These are phyloP conservation scores for Coronaproctus castanopsis DNA, from an alignment of 2,888 invertebrate genomes.

Conservation along the genomic window DNA sequence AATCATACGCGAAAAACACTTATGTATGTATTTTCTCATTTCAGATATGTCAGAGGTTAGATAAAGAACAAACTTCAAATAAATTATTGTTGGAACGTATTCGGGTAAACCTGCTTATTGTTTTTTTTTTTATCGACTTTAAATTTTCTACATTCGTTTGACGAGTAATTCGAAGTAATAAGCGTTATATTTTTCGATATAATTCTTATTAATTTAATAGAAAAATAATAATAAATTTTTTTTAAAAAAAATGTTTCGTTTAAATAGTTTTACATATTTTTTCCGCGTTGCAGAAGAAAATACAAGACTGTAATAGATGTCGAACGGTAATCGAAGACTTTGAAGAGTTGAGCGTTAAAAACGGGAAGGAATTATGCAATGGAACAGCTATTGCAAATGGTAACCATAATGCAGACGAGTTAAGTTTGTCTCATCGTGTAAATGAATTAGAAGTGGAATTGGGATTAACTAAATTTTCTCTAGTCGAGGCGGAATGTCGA, in stretches of 20 bases:
- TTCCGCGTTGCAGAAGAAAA: slow-evolving; percentile 28
- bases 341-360: neutral
- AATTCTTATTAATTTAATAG: no score
- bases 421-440: slow-evolving; percentile 35
- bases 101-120: slow-evolving; percentile 31
- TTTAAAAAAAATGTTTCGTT: no score
- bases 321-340: slow-evolving; percentile 11
- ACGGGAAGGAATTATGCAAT: slow-evolving; percentile 2
- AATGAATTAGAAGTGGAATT: slow-evolving; percentile 84
- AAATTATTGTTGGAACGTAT: slow-evolving; percentile 40
- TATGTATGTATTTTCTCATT: no score
- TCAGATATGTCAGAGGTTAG: slow-evolving; percentile 64
- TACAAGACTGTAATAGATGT: slow-evolving; percentile 36
- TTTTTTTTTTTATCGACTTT: neutral
- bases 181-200: no score
- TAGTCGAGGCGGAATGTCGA: slow-evolving; percentile 90
- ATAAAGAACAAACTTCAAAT: slow-evolving; percentile 49
- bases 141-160: neutral
- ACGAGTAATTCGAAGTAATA: no score
- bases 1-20: no score
- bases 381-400: neutral
- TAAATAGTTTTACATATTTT: neutral
- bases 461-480: slow-evolving; percentile 87
- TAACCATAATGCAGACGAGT: slow-evolving; percentile 13
- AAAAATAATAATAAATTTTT: no score